Conservation (phyloP, 2,113 vertebrate genomes). For the Pelvicachromis taeniatus region DNA sequence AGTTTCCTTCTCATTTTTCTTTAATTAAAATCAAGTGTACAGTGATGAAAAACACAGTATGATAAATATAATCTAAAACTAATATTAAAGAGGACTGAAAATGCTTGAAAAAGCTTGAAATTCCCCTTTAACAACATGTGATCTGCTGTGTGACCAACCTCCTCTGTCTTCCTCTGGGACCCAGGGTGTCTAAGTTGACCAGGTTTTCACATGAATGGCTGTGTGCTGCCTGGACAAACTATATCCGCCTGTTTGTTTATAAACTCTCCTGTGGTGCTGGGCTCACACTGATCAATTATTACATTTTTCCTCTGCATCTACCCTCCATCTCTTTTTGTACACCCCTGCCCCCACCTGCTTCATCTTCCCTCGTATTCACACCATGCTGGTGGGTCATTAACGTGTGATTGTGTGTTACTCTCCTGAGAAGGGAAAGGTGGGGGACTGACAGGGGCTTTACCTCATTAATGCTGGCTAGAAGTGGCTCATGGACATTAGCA, state of each 20-base stretch:
- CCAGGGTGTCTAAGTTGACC: neutral
- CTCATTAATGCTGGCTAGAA: conserved; percentile 42
- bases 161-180: neutral
- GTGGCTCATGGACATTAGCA: conserved; percentile 14
- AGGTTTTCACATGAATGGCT: neutral
- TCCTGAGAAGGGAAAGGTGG: conserved; percentile 3
- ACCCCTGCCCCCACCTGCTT: neutral
- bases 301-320: neutral
- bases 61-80: neutral
- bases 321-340: neutral
- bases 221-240: neutral
- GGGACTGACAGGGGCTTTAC: neutral
- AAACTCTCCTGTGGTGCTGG: neutral
- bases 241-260: neutral
- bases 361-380: conserved; percentile 20
- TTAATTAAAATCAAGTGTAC: conserved; percentile 1
- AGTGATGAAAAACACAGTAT: neutral
- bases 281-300: conserved; percentile 30
- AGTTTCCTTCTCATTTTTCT: neutral
- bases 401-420: conserved; percentile 35
- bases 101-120: neutral
- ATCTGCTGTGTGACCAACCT: neutral
- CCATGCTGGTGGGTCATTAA: conserved; percentile 38
- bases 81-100: neutral
- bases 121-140: neutral